Evolutionary conservation across 1,140 invertebrate genomes (phyloP).

Genomic region (Drosophila auraria): DNA sequence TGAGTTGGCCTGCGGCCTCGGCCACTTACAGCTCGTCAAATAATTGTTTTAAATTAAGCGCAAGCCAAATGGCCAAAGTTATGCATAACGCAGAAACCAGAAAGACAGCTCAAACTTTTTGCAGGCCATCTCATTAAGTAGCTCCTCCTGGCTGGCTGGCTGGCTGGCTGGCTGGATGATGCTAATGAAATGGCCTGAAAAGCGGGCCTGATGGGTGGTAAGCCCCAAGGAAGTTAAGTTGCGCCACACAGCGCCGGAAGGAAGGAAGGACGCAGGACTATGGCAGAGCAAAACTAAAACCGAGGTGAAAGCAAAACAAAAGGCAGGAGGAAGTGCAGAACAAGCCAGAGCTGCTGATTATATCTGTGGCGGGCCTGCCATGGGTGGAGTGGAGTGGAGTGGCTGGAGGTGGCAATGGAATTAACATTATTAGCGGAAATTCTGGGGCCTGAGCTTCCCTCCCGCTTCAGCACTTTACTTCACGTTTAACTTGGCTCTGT

Average conservation of each 20-base stretch:
- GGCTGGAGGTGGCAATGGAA: slow-evolving; percentile 69
- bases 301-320: slow-evolving; percentile 81
- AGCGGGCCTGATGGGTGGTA: slow-evolving; percentile 20
- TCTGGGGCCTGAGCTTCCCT: slow-evolving; percentile 36
- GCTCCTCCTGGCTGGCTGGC: slow-evolving; percentile 36
- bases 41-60: slow-evolving; percentile 83
- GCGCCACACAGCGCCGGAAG: slow-evolving; percentile 38
- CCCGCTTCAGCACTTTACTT: slow-evolving; percentile 24
- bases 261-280: slow-evolving; percentile 57
- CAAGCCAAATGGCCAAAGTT: slow-evolving; percentile 76
- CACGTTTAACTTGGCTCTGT: slow-evolving; percentile 64
- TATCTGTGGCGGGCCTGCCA: slow-evolving; percentile 57
- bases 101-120: slow-evolving; percentile 56
- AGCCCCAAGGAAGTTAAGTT: slow-evolving; percentile 44
- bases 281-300: slow-evolving; percentile 74
- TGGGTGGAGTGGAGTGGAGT: not conserved
- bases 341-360: slow-evolving; percentile 60
- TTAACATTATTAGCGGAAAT: slow-evolving; percentile 83
- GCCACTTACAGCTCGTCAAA: slow-evolving; percentile 66
- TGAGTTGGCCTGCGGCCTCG: slow-evolving; percentile 44
- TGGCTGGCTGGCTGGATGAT: slow-evolving; percentile 38
- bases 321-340: slow-evolving; percentile 31
- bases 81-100: slow-evolving; percentile 63
- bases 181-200: slow-evolving; percentile 60
- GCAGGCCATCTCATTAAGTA: slow-evolving; percentile 64